phyloP scores from a whole-genome alignment of 2,888 invertebrate species.

The Homarus gammarus region DNA sequence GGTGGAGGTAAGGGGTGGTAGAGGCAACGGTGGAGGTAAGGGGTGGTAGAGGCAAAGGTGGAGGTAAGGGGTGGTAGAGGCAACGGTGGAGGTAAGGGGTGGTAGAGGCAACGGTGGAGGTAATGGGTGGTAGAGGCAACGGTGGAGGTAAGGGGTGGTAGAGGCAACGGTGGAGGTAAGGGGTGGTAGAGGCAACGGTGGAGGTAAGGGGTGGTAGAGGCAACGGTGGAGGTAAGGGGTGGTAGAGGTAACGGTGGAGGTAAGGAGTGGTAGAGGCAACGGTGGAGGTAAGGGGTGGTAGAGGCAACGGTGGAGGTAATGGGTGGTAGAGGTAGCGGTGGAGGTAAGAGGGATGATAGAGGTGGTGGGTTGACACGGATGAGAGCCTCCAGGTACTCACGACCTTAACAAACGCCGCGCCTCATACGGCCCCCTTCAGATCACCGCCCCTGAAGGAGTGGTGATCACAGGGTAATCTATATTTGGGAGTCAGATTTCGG shows the following conservation, averaged over 20 bases:
- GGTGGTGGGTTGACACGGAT: not conserved
- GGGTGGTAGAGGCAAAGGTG: too few relatives aligned
- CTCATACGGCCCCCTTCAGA: not conserved
- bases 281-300: not conserved
- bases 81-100: not conserved
- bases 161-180: not conserved
- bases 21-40: too few relatives aligned
- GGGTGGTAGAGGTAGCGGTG: not conserved
- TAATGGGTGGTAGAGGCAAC: not conserved
- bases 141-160: not conserved
- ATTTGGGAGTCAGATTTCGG: conserved; percentile 34
- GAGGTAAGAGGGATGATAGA: not conserved
- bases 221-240: not conserved
- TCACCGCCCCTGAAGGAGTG: conserved; percentile 12
- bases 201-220: not conserved
- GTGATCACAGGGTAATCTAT: conserved; percentile 38
- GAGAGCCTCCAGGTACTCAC: not conserved
- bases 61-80: too few relatives aligned
- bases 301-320: not conserved
- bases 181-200: not conserved
- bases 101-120: not conserved
- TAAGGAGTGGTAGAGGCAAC: not conserved
- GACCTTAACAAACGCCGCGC: not conserved
- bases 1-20: too few relatives aligned
- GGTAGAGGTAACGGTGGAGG: too few relatives aligned